Base-by-base conservation (phyloP, 2,797 vertebrate genomes). In the Erithacus rubecula region DNA sequence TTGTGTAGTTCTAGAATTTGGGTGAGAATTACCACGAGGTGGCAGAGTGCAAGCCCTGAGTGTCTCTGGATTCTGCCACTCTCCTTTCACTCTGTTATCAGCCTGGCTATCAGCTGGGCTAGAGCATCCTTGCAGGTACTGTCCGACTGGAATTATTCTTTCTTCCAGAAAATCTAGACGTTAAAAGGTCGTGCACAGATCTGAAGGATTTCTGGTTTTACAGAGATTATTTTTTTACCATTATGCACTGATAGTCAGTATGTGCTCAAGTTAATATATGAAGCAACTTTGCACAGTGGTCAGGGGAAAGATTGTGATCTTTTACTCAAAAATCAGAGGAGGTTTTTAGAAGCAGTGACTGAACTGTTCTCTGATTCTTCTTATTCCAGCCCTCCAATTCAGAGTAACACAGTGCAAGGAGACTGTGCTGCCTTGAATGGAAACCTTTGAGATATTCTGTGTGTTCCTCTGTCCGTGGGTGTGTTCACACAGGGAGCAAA, bases 1-100 rank as follows among this genome's bases (percentile, higher is more conserved):
- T 93, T 1, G 1, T 6, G 47, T 4, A 5, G 76, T 1, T 85
- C 24, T 10, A 7, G 69, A 44, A 15, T 4, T 23, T 11, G 59
- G 55, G 56, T 37, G n/a, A 77, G 81, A 32, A 22, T 75, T 71
- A 76, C 95, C 95, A 92, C 90, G 89, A 93, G 95, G 83, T 92
- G 95, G 92, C 95, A 93, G 62, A 20, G 60, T 65, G 43, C 62
- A 62, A 90, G 39, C 67, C 71, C 64, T 1, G 17, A 44, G 71
- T 2, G 1, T 1, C 0, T 2, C 3, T 7, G 3, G 23, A 22
- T 67, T 9, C 0, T 3, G 1, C 29, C 62, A 5, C 56, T 59
- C 49, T 6, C 15, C 30, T 55, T 53, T 27, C 5, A 1, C 55
- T 53, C 49, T 20, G 3, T 17, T n/a, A 13, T 3, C 79, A 27